Base-by-base conservation (phyloP, 1,140 invertebrate species). In the Brachionus manjavacas region DNA sequence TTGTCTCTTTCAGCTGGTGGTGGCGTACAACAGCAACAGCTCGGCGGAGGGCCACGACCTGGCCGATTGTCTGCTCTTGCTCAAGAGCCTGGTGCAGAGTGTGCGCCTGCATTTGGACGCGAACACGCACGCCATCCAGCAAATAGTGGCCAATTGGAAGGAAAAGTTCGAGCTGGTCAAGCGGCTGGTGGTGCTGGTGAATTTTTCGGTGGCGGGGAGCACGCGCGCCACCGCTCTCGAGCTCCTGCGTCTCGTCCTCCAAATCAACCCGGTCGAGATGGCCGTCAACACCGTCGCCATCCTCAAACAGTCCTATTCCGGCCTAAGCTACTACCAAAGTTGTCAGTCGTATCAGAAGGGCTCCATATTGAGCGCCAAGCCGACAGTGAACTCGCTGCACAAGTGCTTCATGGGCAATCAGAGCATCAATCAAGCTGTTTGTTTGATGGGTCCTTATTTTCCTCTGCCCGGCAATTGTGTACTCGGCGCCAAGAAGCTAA, bases 101-200 rank as follows among this genome's bases (percentile, higher is more conserved):
- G 20, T 68, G 9, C 28, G 41, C 4, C 1, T 2, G 9, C 79
- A 64, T 14, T 1, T 35, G 9, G 80, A 43, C 11, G 66, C 64
- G 12, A 43, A 83, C 4, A 46, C 55, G 0, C 25, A 72, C 1
- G 41, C 28, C 23, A 12, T 83, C 1, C 7, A 41, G 16, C 60
- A 68, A 72, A 49, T 83, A 28, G 3, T 66, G 12, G 23, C 14
- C 12, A n/a, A 20, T 23, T 83, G 80, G 80, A 83, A 83, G 20
- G 80, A 83, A 35, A 83, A 83, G 68, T 68, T 83, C n/a, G 80
- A 83, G 6, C 31, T 83, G 25, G 31, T 68, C 9, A 83, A 66
- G 49, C 55, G 60, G 7, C 16, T 83, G 16, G n/a, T 83, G 8
- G 12, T 72, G 7, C 4, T 83, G 39, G 8, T 43, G 0, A 83